Percentiles rank a stretch among this genome's conserved stretches.
Evolutionary conservation across 2,888 invertebrate genomes (phyloP).

Genomic region (Crossocerus cetratus): DNA sequence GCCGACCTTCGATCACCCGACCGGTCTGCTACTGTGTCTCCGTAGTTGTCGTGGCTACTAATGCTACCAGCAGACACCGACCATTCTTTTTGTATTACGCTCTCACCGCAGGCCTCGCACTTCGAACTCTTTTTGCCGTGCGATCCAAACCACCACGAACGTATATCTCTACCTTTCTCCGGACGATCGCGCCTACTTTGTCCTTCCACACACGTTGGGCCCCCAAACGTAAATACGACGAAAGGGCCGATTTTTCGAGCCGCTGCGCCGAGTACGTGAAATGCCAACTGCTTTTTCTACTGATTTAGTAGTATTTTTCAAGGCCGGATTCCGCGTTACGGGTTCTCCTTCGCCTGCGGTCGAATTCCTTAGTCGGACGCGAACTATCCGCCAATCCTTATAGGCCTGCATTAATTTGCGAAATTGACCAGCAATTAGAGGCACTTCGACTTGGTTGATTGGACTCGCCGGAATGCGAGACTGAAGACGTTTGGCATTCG

Average conservation of each 20-base stretch:
- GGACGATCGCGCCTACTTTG: conserved; percentile 44
- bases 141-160: conserved; percentile 36
- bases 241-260: conserved; percentile 30
- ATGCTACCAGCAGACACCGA: conserved; percentile 2
- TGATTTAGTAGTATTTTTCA: conserved; percentile 2
- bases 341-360: background rate
- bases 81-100: conserved; percentile 23
- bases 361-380: background rate
- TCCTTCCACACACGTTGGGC: conserved; percentile 28
- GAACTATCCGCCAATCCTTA: background rate
- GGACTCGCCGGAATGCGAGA: background rate
- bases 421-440: background rate
- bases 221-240: conserved; percentile 38
- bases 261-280: background rate
- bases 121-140: conserved; percentile 48
- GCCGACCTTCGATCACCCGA: conserved; percentile 71
- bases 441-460: background rate
- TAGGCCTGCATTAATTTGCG: background rate
- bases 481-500: background rate
- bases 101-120: conserved; percentile 40
- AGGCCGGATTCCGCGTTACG: background rate
- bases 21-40: conserved; percentile 61
- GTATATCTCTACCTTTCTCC: conserved; percentile 41
- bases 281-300: background rate
- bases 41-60: conserved; percentile 18